Evolutionary conservation across 2,113 vertebrate genomes (phyloP), one percentile per base, ranked within the genome.

Genomic region (Alexandromys fortis): DNA sequence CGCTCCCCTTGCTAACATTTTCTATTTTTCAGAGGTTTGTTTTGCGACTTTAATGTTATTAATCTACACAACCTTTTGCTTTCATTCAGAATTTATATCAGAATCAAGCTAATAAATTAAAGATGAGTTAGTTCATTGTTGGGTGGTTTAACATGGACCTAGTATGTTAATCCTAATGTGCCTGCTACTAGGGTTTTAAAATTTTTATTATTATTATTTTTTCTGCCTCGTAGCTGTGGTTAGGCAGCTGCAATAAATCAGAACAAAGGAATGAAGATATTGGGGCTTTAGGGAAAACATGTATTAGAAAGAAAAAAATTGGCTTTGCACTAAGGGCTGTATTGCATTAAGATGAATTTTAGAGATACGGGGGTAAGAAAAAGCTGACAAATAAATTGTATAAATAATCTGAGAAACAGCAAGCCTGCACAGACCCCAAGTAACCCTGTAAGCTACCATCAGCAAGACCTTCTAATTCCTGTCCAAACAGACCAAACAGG

Each of bases 191-290:
- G 88, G 96, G 94, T 94, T 89, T 98, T 61, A 89, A 77, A 90
- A 33, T 79, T 98, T 97, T 68, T 70, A 96, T 97, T 97, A 91
- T 98, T 97, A 97, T 96, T 97, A 96, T 96, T 96, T 45, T 76
- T 98, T 98, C 86, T 97, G 96, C 98, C 97, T 97, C 0, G 0
- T 98, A 98, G 93, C 98, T 97, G 92, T 98, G 96, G 94, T 92
- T 94, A 98, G 92, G 96, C 98, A 97, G 96, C 38, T 98, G 97
- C 97, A 98, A 97, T 98, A 98, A 98, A 98, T 98, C 97, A 98
- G 97, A 98, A 98, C 96, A 98, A 98, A 98, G 95, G 96, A 97
- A 98, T 97, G 89, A 92, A 98, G 97, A 90, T 91, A 91, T 22
- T 72, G 93, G 97, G 93, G 92, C 97, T 98, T 97, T 96, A 96